Base-by-base conservation (phyloP, 2,797 vertebrate species). In the Acrossocheilus wenchowensis region DNA sequence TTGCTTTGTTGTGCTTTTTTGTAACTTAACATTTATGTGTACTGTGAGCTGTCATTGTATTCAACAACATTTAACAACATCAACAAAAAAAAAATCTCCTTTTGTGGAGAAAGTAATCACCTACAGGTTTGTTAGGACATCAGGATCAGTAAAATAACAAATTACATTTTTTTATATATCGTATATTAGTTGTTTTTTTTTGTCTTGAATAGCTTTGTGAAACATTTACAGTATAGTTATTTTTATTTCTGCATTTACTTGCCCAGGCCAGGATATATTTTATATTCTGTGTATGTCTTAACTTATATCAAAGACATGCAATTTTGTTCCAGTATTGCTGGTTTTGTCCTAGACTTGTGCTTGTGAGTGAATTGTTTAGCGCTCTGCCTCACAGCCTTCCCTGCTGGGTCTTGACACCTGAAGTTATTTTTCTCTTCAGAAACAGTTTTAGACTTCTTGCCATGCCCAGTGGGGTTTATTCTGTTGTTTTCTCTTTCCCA, bases 321-420 rank as follows among this genome's bases (percentile, higher is more conserved):
- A 9, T 36, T 68, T 17, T 69, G 6, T 2, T 48, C 41, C 80
- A 82, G 21, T 39, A 39, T 52, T 71, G 80, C 41, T 82, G 12
- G 50, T 71, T 54, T 82, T 41, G 48, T 82, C 48, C 34, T 82
- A 71, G 23, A 71, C 48, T n/a, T 71, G 66, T 82, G 66, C 48
- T 71, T 54, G 80, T 82, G 80, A 71, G 48, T 39, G 64, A 69
- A 82, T 82, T 71, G 80, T 71, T 82, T 41, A 82, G 48, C 3
- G 48, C 23, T 71, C 41, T 48, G 60, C 15, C 48, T 71, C 66
- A 71, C 48, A 82, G 66, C 80, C 72, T 54, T 71, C 21, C 45
- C 80, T 69, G 45, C 21, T 69, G 45, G 64, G 64, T 81, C 64
- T 81, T 69, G 64, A 69, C 21, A 69, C 80, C 80, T 52, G 19